These are phyloP conservation scores for Varecia variegata DNA, from an alignment of 2,797 vertebrate genomes.

Conservation along the genomic window DNA sequence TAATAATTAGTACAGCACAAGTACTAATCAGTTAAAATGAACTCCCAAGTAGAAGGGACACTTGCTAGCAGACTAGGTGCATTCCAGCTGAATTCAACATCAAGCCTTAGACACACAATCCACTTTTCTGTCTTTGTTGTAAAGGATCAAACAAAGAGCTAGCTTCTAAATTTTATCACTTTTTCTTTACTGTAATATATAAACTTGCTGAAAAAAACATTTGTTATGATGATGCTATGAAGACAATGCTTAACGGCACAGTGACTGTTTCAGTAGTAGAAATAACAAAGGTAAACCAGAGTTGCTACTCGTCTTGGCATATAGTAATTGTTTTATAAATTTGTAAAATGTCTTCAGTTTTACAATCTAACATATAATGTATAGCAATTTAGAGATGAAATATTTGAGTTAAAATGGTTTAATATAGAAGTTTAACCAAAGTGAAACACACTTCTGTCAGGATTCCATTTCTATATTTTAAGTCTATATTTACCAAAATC, in stretches of 20 bases:
- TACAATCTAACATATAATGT: neutral
- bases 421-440: neutral
- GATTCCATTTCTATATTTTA: neutral
- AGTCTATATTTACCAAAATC: neutral
- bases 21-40: neutral
- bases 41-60: neutral
- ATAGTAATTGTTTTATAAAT: constrained; percentile 66
- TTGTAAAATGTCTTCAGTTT: constrained; percentile 11
- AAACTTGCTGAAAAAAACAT: neutral
- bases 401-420: neutral
- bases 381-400: neutral
- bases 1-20: neutral
- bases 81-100: neutral
- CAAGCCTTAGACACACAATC: neutral
- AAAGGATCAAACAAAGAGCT: neutral
- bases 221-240: constrained; percentile 4
- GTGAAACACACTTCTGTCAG: neutral
- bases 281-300: constrained; percentile 13
- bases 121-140: neutral
- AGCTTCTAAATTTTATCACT: neutral
- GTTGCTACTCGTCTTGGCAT: constrained; percentile 37
- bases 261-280: constrained; percentile 24
- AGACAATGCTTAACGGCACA: constrained; percentile 29
- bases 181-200: neutral
- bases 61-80: neutral